Conservation (phyloP, 1,140 invertebrate genomes). For the Drosophila ercepeae region DNA sequence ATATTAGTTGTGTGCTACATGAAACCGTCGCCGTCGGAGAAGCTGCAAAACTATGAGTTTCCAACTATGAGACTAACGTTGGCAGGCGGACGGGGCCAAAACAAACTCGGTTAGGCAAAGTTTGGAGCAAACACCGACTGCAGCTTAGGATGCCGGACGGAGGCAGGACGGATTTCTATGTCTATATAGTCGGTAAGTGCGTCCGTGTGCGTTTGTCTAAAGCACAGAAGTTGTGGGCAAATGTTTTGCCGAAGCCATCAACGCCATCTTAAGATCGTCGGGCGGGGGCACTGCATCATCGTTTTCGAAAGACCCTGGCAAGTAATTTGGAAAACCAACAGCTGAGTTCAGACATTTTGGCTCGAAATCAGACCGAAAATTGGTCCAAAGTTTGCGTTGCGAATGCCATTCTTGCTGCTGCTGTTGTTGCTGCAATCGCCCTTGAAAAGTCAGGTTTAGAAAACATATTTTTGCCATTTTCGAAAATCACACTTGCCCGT, state of each 20-base stretch:
- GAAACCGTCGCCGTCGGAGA: slow-evolving; percentile 49
- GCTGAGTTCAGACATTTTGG: slow-evolving; percentile 62
- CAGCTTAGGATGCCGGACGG: slow-evolving; percentile 39
- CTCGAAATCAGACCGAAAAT: slow-evolving; percentile 43
- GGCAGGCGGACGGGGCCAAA: slow-evolving; percentile 28
- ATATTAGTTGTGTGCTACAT: slow-evolving; percentile 70
- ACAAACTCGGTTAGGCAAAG: slow-evolving; percentile 44
- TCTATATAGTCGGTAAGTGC: neutral
- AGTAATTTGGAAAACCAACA: slow-evolving; percentile 80
- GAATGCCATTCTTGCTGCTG: neutral
- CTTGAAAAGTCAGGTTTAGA: slow-evolving; percentile 80
- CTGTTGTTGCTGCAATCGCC: slow-evolving; percentile 38
- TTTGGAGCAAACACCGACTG: slow-evolving; percentile 67
- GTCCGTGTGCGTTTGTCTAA: slow-evolving; percentile 5
- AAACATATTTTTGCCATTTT: slow-evolving; percentile 82
- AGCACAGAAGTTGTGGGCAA: slow-evolving; percentile 17
- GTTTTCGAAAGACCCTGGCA: slow-evolving; percentile 61
- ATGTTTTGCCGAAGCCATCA: slow-evolving; percentile 63
- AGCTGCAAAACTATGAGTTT: slow-evolving; percentile 62
- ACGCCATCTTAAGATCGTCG: slow-evolving; percentile 11
- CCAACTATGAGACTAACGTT: no score
- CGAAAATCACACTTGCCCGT: slow-evolving; percentile 72
- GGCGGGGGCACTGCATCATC: slow-evolving; percentile 51
- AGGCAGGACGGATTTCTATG: slow-evolving; percentile 24
- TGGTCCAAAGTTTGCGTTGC: slow-evolving; percentile 56